Percentiles rank a stretch among this genome's conserved stretches.
phyloP scores from a whole-genome alignment of 2,113 vertebrate genomes.

The Dicerorhinus sumatrensis region DNA sequence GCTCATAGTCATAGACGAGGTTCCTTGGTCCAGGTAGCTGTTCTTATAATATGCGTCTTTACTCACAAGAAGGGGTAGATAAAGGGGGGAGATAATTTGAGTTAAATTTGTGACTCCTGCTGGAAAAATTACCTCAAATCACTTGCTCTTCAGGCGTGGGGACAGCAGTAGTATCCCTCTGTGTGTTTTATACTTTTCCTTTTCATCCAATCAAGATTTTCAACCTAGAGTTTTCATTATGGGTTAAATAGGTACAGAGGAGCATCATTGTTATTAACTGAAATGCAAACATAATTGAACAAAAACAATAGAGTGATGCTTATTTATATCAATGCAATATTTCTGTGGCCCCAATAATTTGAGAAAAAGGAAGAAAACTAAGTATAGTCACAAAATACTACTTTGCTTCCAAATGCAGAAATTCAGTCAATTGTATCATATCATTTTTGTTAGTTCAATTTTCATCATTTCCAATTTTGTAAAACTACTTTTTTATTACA shows the following conservation, averaged over 20 bases:
- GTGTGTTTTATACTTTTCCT: background rate
- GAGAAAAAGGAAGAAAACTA: background rate
- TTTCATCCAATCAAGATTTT: constrained; percentile 9
- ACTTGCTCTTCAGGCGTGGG: background rate
- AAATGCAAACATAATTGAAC: constrained; percentile 16
- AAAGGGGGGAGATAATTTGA: too few species aligned
- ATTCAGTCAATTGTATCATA: background rate
- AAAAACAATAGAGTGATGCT: background rate
- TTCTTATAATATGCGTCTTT: background rate
- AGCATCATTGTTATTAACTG: background rate
- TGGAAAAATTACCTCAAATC: background rate
- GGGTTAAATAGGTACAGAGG: constrained; percentile 13
- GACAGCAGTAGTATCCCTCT: background rate
- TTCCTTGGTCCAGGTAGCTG: background rate
- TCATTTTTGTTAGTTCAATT: background rate
- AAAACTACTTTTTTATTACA: background rate
- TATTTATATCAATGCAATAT: background rate
- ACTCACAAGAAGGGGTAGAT: background rate
- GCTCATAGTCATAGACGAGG: background rate
- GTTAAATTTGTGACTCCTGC: background rate
- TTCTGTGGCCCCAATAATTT: background rate
- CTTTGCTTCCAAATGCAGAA: background rate
- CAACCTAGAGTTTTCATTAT: background rate
- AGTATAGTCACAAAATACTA: background rate
- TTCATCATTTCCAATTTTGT: background rate